A percentile compares a stretch with the other conserved stretches of the same genome.
These are phyloP conservation scores for Fopius arisanus DNA, from an alignment of 1,140 invertebrate genomes.

Conservation along the genomic window DNA sequence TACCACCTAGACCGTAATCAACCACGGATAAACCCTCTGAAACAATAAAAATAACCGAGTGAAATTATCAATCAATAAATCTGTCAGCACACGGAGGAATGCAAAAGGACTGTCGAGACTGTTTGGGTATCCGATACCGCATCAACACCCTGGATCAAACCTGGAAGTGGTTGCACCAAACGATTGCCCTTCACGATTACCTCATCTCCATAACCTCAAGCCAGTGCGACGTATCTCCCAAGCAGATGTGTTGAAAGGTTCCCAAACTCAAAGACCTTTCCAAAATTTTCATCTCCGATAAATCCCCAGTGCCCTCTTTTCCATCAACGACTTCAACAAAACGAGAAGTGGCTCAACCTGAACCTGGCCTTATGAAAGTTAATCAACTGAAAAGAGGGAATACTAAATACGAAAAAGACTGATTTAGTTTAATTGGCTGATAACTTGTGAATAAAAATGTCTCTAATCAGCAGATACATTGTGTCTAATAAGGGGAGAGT, in stretches of 20 bases:
- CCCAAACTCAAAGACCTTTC: slow-evolving; percentile 19
- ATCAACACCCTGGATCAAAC: slow-evolving; percentile 85
- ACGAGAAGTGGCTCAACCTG: too few relatives aligned
- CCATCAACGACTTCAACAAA: not conserved
- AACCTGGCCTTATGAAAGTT: too few relatives aligned
- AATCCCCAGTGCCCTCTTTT: too few relatives aligned
- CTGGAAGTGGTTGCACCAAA: slow-evolving; percentile 92
- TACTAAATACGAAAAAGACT: slow-evolving; percentile 6
- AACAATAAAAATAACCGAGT: not conserved
- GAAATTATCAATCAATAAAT: slow-evolving; percentile 47
- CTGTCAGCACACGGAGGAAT: slow-evolving; percentile 78
- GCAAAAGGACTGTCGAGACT: slow-evolving; percentile 82
- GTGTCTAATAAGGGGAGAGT: not conserved
- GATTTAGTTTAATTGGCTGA: slow-evolving; percentile 26
- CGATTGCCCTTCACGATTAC: slow-evolving; percentile 84
- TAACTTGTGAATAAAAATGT: slow-evolving; percentile 5
- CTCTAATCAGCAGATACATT: not conserved
- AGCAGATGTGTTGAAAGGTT: slow-evolving; percentile 45
- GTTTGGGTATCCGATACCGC: slow-evolving; percentile 84
- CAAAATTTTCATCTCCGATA: too few relatives aligned
- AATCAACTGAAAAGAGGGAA: too few relatives aligned
- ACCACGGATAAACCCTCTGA: too few relatives aligned
- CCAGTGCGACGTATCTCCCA: slow-evolving; percentile 68
- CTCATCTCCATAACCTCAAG: slow-evolving; percentile 79
- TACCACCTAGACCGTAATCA: too few relatives aligned